Base-by-base conservation (phyloP, 2,113 vertebrate genomes). In the Tupaia tana region DNA sequence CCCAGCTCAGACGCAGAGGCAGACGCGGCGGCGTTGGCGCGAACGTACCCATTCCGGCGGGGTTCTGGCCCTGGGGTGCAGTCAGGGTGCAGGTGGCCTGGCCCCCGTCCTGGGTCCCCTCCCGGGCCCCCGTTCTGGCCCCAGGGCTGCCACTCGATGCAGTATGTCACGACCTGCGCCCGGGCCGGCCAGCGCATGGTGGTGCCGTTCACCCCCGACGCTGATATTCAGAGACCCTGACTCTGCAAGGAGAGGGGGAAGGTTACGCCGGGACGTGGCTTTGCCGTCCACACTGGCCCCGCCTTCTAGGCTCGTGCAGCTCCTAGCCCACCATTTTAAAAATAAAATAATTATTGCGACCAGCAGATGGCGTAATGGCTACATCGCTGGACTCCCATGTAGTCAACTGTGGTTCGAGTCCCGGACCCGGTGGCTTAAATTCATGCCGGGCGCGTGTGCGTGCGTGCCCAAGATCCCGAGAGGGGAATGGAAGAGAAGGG, bases 81-180 rank as follows among this genome's bases (percentile, higher is more conserved):
- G 11, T 90, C 64, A 0, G 24, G 9, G 0, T 0, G 43, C 98
- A 98, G 3, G 0, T 0, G 0, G 75, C 56, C 0, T 0, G 12
- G 2, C 9, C 9, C 0, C 9, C 1, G 0, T 59, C 11, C 25
- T 10, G 84, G 0, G 43, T 43, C 43, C 43, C 43, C 3, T 43
- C 43, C 43, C 6, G 43, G 43, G 43, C 43, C 43, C 43, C 9
- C 1, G 0, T 59, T 9, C 25, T 10, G 86, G 0, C 0, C n/a
- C 15, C 56, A 83, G 0, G 1, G 34, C 85, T 97, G 97, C 93
- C 93, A 96, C 93, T 98, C 97, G 0, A 98, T 94, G 97, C 98
- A 98, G 64, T 97, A 98, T 0, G 11, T 4, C 0, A 2, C 9
- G 0, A 80, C 85, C 0, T 25, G 15, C 1, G 63, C 74, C 0